A percentile compares a stretch with the other conserved stretches of the same genome.
Conservation (phyloP, 37 sponge, comb jelly and placozoan species). For the Spongia lamella region DNA sequence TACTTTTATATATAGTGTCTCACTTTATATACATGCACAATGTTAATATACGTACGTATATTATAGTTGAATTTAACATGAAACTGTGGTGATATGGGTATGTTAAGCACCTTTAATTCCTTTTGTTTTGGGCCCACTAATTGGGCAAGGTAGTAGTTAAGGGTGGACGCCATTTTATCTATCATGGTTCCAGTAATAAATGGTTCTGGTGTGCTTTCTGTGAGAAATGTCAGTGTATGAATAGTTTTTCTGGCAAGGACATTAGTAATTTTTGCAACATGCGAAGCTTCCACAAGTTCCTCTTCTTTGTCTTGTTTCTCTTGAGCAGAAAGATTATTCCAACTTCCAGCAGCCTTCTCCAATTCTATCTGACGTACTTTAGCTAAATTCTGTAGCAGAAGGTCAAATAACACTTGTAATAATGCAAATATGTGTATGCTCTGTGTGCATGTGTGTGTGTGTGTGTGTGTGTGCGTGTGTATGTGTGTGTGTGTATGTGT, state of each 20-base stretch:
- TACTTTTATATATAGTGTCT: too few species aligned
- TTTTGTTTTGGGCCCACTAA: slow-evolving; percentile 88
- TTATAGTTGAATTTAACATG: too few species aligned
- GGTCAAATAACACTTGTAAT: background rate
- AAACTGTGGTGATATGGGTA: too few species aligned
- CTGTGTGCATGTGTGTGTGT: too few species aligned
- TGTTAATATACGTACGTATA: too few species aligned
- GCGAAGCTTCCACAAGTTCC: slow-evolving; percentile 58
- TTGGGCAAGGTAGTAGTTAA: slow-evolving; percentile 91
- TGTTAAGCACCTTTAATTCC: slow-evolving; percentile 70
- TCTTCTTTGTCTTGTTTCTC: slow-evolving; percentile 59
- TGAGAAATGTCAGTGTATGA: slow-evolving; percentile 57
- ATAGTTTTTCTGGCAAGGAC: slow-evolving; percentile 73
- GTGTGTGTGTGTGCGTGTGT: too few species aligned
- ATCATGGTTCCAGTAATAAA: slow-evolving; percentile 67
- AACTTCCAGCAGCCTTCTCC: slow-evolving; percentile 44
- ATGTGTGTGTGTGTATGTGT: too few species aligned
- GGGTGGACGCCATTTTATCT: slow-evolving; percentile 90
- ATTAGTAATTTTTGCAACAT: slow-evolving; percentile 69
- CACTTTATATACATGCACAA: too few species aligned
- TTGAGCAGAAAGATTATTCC: slow-evolving; percentile 52
- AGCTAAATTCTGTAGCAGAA: slow-evolving; percentile 32
- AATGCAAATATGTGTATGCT: background rate
- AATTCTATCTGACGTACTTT: slow-evolving; percentile 56
- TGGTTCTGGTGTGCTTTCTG: slow-evolving; percentile 17